A percentile compares a stretch with the other conserved stretches of the same genome.
Conservation (phyloP, 2,888 invertebrate species). For the Drosophila nr. perissopoda region DNA sequence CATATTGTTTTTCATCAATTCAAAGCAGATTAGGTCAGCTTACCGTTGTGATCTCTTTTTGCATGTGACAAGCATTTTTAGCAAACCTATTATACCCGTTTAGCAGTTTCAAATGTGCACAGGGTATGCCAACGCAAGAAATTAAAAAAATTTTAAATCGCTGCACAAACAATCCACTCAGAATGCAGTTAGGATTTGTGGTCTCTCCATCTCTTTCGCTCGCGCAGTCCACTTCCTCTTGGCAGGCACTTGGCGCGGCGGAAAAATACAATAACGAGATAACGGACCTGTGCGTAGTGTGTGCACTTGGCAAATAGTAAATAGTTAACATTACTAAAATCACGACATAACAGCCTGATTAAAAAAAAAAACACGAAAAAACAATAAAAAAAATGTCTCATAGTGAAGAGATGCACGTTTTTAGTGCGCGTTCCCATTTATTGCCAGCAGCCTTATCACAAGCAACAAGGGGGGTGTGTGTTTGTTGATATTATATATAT, state of each 20-base stretch:
- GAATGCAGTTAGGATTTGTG: constrained; percentile 27
- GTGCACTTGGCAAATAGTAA: constrained; percentile 38
- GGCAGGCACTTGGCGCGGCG: constrained; percentile 33
- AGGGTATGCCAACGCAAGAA: constrained; percentile 1
- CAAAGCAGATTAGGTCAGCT: background rate
- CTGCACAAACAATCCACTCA: constrained; percentile 13
- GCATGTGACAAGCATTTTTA: background rate
- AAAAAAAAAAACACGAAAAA: constrained; percentile 7
- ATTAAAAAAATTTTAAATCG: constrained; percentile 14
- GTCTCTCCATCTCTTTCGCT: constrained; percentile 4
- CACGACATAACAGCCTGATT: constrained; percentile 63
- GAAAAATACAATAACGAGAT: constrained; percentile 60
- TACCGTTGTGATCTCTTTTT: background rate
- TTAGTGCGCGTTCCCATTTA: constrained; percentile 36
- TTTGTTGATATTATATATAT: constrained; percentile 29
- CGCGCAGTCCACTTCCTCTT: constrained; percentile 2
- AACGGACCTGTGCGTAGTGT: constrained; percentile 68
- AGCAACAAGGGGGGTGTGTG: constrained; percentile 44
- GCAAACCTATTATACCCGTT: background rate
- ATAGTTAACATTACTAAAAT: constrained; percentile 59
- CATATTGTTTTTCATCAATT: background rate
- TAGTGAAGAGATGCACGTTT: constrained; percentile 51
- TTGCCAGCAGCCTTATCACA: constrained; percentile 37
- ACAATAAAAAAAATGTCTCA: constrained; percentile 15
- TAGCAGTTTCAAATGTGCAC: background rate